A percentile compares a stretch with the other conserved stretches of the same genome.
These are phyloP conservation scores for Pseudochirops cupreus DNA, from an alignment of 2,797 vertebrate genomes.

Conservation along the genomic window DNA sequence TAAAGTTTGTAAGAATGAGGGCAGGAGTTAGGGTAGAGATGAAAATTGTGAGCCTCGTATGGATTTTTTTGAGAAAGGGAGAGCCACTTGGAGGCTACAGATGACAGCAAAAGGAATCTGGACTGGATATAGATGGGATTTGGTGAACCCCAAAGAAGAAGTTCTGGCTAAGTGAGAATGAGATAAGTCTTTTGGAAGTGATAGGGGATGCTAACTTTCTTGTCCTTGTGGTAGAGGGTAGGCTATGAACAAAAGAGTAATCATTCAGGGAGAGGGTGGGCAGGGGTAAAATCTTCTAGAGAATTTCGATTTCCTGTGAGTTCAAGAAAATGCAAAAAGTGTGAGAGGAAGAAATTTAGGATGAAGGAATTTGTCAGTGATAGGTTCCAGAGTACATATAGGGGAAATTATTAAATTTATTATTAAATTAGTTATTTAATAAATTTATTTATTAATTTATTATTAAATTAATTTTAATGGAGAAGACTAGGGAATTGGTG, in stretches of 20 bases:
- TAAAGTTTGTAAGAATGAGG: not conserved
- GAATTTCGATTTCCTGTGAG: not conserved
- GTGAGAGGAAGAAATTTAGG: not conserved
- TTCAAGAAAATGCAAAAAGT: not conserved
- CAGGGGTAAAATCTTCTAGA: not conserved
- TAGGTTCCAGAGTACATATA: too few species aligned
- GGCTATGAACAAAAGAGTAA: not conserved
- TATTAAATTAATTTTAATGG: too few species aligned
- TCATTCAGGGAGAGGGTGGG: not conserved
- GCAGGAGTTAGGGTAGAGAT: not conserved
- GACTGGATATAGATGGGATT: not conserved
- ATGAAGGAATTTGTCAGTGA: not conserved
- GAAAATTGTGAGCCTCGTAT: not conserved
- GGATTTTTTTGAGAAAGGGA: not conserved
- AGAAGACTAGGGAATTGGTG: not conserved
- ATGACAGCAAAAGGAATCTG: not conserved
- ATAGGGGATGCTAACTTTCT: not conserved
- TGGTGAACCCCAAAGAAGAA: not conserved
- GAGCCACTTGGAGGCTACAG: not conserved
- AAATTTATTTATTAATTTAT: too few species aligned
- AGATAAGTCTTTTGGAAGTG: not conserved
- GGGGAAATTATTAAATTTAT: too few species aligned
- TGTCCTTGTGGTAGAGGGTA: not conserved
- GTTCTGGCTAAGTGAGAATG: not conserved
- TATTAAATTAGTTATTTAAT: too few species aligned